phyloP scores from a whole-genome alignment of 2,113 vertebrate genomes.

The Vireo altiloquus region DNA sequence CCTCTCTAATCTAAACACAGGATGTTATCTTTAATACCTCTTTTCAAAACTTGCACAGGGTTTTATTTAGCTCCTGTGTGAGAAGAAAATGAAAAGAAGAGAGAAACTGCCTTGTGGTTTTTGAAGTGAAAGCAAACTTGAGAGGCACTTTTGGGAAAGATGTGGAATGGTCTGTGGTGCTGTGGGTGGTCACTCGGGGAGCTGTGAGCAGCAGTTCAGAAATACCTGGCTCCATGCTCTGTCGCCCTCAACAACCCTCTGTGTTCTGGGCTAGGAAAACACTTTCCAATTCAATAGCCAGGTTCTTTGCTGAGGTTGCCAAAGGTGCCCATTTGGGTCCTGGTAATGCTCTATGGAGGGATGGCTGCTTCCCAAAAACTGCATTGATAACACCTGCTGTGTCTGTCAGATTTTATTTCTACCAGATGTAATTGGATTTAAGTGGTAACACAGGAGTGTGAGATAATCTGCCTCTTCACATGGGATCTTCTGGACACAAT shows the following conservation, averaged over 20 bases:
- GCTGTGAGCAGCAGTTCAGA: background rate
- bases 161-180: background rate
- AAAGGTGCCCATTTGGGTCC: constrained; percentile 18
- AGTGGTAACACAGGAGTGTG: background rate
- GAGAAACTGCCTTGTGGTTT: background rate
- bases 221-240: background rate
- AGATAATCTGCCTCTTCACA: constrained; percentile 7
- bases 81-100: background rate
- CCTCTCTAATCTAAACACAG: background rate
- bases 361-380: constrained; percentile 23
- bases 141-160: background rate
- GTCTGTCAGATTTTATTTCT: constrained; percentile 33
- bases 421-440: constrained; percentile 27
- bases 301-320: constrained; percentile 15
- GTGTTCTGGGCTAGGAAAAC: background rate
- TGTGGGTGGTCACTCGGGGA: background rate
- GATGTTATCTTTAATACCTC: background rate
- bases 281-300: background rate
- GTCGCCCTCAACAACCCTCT: background rate
- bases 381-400: constrained; percentile 17
- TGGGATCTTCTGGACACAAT: background rate
- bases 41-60: background rate
- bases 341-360: background rate
- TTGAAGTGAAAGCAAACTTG: background rate
- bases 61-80: background rate